Conservation (phyloP, 2,797 vertebrate species). For the Margarornis squamiger region DNA sequence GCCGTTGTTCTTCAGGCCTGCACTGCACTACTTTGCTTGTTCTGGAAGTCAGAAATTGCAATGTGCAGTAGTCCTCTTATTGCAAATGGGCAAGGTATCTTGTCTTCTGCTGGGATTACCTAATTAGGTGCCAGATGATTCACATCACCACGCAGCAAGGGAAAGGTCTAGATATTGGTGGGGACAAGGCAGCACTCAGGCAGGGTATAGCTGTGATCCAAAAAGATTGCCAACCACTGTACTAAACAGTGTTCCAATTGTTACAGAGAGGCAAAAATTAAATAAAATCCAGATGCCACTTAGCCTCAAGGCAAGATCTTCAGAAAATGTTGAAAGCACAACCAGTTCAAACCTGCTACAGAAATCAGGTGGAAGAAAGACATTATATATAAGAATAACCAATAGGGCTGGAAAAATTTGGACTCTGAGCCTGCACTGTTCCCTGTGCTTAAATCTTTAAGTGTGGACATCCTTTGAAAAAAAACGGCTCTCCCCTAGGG, state of each 20-base stretch:
- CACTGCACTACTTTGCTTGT: not conserved
- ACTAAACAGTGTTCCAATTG: not conserved
- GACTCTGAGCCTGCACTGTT: not conserved
- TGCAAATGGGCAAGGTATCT: not conserved
- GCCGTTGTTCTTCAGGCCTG: not conserved
- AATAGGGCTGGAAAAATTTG: not conserved
- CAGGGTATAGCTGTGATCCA: not conserved
- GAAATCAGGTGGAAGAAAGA: not conserved
- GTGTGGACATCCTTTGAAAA: not conserved
- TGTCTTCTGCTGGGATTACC: not conserved
- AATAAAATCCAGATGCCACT: not conserved
- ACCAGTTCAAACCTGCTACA: not conserved
- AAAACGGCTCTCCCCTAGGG: not conserved
- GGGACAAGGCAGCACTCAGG: not conserved
- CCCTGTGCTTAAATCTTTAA: not conserved
- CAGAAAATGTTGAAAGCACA: not conserved
- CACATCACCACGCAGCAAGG: not conserved
- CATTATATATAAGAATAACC: not conserved
- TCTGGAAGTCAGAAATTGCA: not conserved
- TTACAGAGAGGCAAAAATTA: not conserved
- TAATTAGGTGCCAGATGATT: not conserved
- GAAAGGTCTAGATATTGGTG: not conserved
- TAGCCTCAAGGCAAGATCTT: not conserved
- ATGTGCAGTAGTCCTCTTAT: fast-evolving
- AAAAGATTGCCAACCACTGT: not conserved